phyloP scores from a whole-genome alignment of 2,888 invertebrate species.

The Plagiodera versicolora region DNA sequence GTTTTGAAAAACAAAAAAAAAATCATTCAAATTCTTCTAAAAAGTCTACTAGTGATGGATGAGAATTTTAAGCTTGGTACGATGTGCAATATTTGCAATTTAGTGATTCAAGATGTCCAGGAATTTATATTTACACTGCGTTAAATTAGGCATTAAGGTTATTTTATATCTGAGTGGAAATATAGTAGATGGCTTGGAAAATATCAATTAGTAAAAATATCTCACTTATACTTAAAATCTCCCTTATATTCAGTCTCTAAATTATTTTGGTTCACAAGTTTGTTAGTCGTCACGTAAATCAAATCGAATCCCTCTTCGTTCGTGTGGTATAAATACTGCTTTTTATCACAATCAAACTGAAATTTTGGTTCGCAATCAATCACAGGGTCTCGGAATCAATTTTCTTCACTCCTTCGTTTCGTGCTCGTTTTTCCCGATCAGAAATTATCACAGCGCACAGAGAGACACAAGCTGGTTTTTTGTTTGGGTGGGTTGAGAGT shows the following conservation, averaged over 20 bases:
- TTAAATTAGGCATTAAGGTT: not conserved
- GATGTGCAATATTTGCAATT: not conserved
- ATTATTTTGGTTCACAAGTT: not conserved
- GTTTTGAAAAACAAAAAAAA: too few relatives aligned
- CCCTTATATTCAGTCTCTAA: not conserved
- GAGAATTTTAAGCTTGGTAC: not conserved
- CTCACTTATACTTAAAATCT: not conserved
- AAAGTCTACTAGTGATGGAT: too few relatives aligned
- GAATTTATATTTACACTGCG: not conserved
- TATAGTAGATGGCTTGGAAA: not conserved
- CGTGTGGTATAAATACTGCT: not conserved
- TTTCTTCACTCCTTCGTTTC: too few relatives aligned
- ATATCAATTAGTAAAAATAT: not conserved
- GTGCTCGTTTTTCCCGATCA: too few relatives aligned
- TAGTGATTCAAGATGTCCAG: not conserved
- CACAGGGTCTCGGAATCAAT: too few relatives aligned
- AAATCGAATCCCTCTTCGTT: too few relatives aligned
- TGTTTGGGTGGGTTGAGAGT: conserved; percentile 39
- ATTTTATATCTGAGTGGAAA: not conserved
- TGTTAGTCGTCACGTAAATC: not conserved
- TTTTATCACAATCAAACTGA: not conserved
- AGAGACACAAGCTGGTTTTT: conserved; percentile 47
- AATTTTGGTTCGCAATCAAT: not conserved
- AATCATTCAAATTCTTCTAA: too few relatives aligned
- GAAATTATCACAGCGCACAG: conserved; percentile 44